A percentile compares a stretch with the other conserved stretches of the same genome.
These are phyloP conservation scores for Drosophila pectinifera DNA, from an alignment of 1,140 invertebrate genomes.

Conservation along the genomic window DNA sequence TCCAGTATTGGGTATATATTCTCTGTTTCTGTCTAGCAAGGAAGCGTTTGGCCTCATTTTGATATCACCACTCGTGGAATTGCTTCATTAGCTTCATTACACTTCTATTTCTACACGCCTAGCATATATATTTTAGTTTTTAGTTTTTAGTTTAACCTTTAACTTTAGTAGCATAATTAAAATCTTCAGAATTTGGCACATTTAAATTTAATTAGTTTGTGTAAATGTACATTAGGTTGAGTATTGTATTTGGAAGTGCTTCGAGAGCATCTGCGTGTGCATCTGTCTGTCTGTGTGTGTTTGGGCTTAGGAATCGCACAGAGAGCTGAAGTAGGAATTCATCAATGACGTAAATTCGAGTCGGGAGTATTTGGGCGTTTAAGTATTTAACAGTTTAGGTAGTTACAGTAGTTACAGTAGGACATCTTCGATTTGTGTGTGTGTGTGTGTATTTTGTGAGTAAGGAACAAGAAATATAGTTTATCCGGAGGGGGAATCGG, in stretches of 20 bases:
- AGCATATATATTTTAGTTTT: slow-evolving; percentile 45
- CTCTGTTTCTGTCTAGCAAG: slow-evolving; percentile 39
- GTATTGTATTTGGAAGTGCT: slow-evolving; percentile 77
- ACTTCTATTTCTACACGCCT: slow-evolving; percentile 52
- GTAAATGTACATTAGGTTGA: slow-evolving; percentile 66
- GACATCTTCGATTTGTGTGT: slow-evolving; percentile 18
- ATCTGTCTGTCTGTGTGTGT: slow-evolving; percentile 34
- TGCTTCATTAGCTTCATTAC: slow-evolving; percentile 75
- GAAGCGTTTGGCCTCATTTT: slow-evolving; percentile 81
- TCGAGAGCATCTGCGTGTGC: slow-evolving; percentile 39
- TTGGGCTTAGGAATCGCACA: slow-evolving; percentile 75
- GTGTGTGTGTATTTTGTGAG: slow-evolving; percentile 52
- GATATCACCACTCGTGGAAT: slow-evolving; percentile 77
- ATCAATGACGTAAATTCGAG: slow-evolving; percentile 71
- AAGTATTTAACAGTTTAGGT: slow-evolving; percentile 35
- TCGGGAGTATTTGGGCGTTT: slow-evolving; percentile 56
- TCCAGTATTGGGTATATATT: not conserved
- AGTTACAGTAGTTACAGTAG: slow-evolving; percentile 38
- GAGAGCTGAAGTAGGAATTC: slow-evolving; percentile 80
- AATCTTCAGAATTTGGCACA: slow-evolving; percentile 76
- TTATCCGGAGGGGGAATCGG: slow-evolving; percentile 45
- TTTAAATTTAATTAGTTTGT: slow-evolving; percentile 77
- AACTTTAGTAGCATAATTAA: slow-evolving; percentile 51
- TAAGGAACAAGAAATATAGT: slow-evolving; percentile 81
- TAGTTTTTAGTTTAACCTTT: slow-evolving; percentile 58